These are phyloP conservation scores for Otocyon megalotis DNA, from an alignment of 2,113 vertebrate species.

Conservation along the genomic window DNA sequence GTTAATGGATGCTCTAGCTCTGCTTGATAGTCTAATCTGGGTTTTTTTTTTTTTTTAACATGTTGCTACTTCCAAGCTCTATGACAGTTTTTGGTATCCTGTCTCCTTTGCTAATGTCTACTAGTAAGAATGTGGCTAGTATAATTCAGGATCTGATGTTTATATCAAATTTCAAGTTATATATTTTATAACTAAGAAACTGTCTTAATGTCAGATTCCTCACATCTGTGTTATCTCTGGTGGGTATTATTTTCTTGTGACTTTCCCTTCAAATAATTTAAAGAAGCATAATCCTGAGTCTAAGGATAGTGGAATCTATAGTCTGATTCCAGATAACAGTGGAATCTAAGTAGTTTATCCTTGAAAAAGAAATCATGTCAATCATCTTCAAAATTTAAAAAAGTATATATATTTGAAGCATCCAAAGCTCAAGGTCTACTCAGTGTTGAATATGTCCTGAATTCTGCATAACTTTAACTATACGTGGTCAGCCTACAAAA, in stretches of 20 bases:
- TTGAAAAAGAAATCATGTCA: background rate
- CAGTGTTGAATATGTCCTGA: background rate
- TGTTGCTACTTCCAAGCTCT: background rate
- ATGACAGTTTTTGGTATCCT: background rate
- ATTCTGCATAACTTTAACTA: background rate
- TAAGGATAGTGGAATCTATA: background rate
- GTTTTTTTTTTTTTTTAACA: background rate
- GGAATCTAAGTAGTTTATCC: background rate
- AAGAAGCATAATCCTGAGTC: background rate
- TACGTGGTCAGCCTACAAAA: background rate
- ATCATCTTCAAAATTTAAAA: background rate
- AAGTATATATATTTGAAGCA: background rate
- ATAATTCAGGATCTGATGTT: background rate
- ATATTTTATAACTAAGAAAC: background rate
- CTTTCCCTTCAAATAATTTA: background rate
- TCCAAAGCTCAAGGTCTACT: background rate
- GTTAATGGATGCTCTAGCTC: background rate
- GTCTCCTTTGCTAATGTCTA: background rate
- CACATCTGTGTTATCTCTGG: background rate
- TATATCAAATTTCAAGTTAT: background rate
- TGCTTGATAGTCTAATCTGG: background rate
- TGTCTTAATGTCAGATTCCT: background rate
- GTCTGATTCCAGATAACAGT: background rate
- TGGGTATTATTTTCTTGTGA: background rate
- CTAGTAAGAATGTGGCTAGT: background rate